Percentiles rank a stretch among this genome's conserved stretches.
Evolutionary conservation across 2,797 vertebrate species (phyloP).

Genomic region (Neomorphus geoffroyi): DNA sequence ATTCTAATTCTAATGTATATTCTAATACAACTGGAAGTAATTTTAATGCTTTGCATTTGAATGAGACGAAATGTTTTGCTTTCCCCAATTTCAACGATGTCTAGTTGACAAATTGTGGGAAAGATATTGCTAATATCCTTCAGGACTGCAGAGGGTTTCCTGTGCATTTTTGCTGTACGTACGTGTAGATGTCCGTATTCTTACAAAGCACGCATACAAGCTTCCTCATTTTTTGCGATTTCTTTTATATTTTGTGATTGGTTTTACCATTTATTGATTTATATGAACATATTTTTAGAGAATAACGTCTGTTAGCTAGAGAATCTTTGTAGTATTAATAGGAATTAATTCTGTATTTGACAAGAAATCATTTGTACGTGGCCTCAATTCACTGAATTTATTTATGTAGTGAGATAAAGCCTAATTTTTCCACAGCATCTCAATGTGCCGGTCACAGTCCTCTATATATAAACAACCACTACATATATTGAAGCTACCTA

Average conservation of each 20-base stretch:
- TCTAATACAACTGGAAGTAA: background rate
- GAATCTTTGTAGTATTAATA: background rate
- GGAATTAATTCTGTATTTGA: background rate
- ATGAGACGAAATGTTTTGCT: background rate
- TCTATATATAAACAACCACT: background rate
- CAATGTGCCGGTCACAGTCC: background rate
- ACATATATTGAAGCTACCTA: background rate
- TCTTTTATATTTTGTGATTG: background rate
- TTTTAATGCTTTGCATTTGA: background rate
- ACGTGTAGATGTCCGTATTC: background rate
- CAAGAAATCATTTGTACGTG: background rate
- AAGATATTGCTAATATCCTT: background rate
- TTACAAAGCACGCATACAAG: background rate
- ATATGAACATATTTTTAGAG: background rate
- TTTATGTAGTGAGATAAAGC: background rate
- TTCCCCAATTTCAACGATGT: background rate
- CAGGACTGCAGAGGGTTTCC: background rate
- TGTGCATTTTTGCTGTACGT: background rate
- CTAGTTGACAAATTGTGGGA: background rate
- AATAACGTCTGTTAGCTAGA: background rate
- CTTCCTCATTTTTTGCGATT: background rate
- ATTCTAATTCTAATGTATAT: no score
- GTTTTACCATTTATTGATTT: background rate
- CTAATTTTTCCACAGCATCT: background rate
- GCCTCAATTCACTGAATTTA: background rate